Percentiles rank a stretch among this genome's conserved stretches.
phyloP scores from a whole-genome alignment of 2,113 vertebrate genomes.

The Rhinoptilus africanus region DNA sequence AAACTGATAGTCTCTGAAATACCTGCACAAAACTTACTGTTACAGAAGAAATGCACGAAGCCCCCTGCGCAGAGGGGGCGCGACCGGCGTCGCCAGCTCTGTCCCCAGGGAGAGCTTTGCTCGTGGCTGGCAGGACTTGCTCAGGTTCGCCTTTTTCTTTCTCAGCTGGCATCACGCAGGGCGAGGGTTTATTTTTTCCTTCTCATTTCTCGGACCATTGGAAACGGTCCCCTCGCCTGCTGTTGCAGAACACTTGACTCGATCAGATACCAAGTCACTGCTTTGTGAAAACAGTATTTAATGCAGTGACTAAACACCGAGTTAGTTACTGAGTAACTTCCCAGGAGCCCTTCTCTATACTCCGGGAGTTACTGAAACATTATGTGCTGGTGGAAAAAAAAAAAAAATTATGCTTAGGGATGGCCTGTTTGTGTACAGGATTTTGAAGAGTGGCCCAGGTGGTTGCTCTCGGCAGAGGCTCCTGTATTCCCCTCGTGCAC shows the following conservation, averaged over 20 bases:
- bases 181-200: background rate
- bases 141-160: background rate
- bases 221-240: fast-evolving
- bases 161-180: fast-evolving
- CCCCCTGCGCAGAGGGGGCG: background rate
- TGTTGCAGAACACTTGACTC: background rate
- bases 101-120: background rate
- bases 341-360: background rate
- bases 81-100: fast-evolving
- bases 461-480: background rate
- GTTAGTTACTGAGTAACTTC: constrained; percentile 46
- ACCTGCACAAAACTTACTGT: background rate
- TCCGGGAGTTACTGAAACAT: background rate
- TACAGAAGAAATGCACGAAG: fast-evolving
- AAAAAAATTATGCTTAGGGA: no score
- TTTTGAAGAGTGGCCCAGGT: background rate
- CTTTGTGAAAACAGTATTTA: background rate
- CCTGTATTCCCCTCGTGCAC: background rate
- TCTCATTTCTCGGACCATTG: fast-evolving
- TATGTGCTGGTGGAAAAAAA: background rate
- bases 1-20: fast-evolving
- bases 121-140: background rate
- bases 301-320: background rate
- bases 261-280: background rate
- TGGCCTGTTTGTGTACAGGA: fast-evolving